These are phyloP conservation scores for Acridotheres tristis DNA, from an alignment of 2,797 vertebrate species.

Conservation along the genomic window DNA sequence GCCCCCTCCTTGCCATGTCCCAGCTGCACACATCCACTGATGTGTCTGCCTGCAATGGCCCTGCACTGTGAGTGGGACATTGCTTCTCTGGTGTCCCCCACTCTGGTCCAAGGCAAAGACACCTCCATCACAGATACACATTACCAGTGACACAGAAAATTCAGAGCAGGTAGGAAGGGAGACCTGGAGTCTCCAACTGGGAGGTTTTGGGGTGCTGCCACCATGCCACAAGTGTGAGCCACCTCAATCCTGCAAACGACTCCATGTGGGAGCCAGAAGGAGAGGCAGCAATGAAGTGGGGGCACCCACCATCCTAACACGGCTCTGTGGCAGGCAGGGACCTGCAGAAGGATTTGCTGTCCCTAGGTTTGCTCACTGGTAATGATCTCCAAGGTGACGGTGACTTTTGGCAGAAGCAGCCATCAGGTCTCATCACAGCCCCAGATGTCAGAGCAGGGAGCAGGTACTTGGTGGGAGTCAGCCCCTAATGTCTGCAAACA, in stretches of 20 bases:
- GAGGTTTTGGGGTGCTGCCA: background rate
- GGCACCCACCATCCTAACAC: background rate
- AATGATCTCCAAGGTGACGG: constrained; percentile 23
- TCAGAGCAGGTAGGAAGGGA: background rate
- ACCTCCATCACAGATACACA: fast-evolving
- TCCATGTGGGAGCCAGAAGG: background rate
- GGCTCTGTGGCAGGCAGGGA: background rate
- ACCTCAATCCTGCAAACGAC: background rate
- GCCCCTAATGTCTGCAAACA: background rate
- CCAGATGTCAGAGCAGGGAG: constrained; percentile 9
- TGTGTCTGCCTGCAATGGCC: background rate
- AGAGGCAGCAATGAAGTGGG: fast-evolving
- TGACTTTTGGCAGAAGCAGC: constrained; percentile 2
- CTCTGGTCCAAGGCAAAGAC: background rate
- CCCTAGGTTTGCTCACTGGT: fast-evolving
- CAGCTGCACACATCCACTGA: background rate
- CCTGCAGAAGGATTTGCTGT: background rate
- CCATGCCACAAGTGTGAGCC: background rate
- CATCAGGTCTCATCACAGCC: background rate
- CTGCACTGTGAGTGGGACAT: background rate
- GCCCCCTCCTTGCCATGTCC: background rate
- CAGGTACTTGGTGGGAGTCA: background rate
- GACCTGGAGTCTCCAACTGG: background rate
- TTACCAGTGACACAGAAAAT: background rate
- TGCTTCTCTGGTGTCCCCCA: background rate